Evolutionary conservation across 1,140 invertebrate species (phyloP), one percentile per base, ranked within the genome.

Genomic region (Trichogramma pretiosum): DNA sequence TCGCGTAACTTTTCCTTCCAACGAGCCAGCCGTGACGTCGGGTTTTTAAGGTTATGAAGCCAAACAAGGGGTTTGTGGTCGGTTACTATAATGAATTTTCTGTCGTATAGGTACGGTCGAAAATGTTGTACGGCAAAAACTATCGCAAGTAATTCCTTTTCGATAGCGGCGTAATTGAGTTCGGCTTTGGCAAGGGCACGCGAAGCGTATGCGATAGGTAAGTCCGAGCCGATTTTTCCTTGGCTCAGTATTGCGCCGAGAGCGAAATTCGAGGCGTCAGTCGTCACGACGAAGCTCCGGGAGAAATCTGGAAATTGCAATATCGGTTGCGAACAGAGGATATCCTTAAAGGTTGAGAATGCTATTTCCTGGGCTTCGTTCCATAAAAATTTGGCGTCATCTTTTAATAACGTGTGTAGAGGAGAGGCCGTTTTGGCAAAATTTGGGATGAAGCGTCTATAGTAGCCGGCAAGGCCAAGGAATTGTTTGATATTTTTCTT

Each of bases 31-130:
- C 40, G 18, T 1, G 34, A n/a, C n/a, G n/a, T n/a, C n/a, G n/a
- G n/a, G n/a, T n/a, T n/a, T n/a, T n/a, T n/a, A n/a, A n/a, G n/a
- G 3, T 56, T 2, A 62, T 61, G 9, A 52, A 76, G 42, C 57
- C 60, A 74, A 32, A 38, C 36, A 22, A 75, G 51, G 1, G 63
- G 58, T 37, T 57, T 54, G 40, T 74, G 70, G 47, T 77, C 73
- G 0, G 69, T 74, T 14, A 63, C 40, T 2, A 74, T 55, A 3
- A 17, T 60, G 50, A 77, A 74, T 26, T 61, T 53, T 18, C 32
- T 59, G 11, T 62, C 63, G 36, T 60, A 61, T 1, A 76, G 40
- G 49, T 68, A 76, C 37, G n/a, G n/a, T n/a, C n/a, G n/a, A n/a
- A n/a, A n/a, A n/a, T n/a, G n/a, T n/a, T n/a, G n/a, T n/a, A n/a